Base-by-base conservation (phyloP, 2,888 invertebrate genomes). In the Panzeria rudis region DNA sequence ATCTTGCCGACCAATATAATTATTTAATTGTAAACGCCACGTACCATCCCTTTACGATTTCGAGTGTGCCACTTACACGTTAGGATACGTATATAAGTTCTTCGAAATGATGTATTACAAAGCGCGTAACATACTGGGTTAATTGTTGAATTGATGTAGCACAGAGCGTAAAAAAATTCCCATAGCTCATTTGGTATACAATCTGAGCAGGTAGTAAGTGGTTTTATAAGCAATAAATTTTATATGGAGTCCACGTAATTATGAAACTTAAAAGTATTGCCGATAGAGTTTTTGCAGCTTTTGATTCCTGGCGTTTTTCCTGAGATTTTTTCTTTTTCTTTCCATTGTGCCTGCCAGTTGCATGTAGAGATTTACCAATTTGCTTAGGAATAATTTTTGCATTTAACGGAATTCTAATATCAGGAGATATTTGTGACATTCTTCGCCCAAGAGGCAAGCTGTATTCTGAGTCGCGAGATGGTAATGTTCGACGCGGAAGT, bases 171-270 rank as follows among this genome's bases (percentile, higher is more conserved):
- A 93, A 98, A 97, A 93, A 98, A 97, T 89, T 98, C 97, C 98
- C 98, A 99, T 87, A 98, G 93, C 89, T 96, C 95, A 88, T 96
- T 96, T 56, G 98, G 97, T 87, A 98, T 97, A 90, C 97, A 96
- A 89, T 95, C 95, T 79, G 96, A 95, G 90, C 96, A 96, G 38
- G 96, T 95, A 86, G 97, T 96, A 88, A 98, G 93, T 56, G 98
- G 97, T 92, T 97, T 98, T 88, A 98, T 93, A 89, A 98, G 94
- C 89, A 98, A 98, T 89, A 98, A 94, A 98, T 97, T 92, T 98
- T 99, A 93, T 99, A 99, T 86, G 99, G 99, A 84, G 99, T 98
- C 99, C 99, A 99, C 59, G 99, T 99, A 89, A 99, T 95, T 88
- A 99, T 98, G 93, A 99, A 99, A 83, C 99, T 98, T 81, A 99